A percentile compares a stretch with the other conserved stretches of the same genome.
These are phyloP conservation scores for Lypha dubia DNA, from an alignment of 2,888 invertebrate species.

Conservation along the genomic window DNA sequence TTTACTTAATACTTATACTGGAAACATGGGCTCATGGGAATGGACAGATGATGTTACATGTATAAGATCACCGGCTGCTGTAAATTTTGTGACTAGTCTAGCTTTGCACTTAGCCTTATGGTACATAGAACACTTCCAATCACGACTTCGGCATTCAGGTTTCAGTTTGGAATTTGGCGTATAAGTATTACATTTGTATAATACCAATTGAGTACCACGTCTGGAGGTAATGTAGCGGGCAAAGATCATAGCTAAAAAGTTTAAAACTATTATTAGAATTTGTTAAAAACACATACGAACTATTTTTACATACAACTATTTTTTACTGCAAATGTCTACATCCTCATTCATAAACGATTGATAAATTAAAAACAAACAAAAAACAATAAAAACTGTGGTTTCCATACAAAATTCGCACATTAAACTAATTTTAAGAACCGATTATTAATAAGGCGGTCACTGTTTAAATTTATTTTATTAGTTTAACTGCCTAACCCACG, in stretches of 20 bases:
- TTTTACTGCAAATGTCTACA: not conserved
- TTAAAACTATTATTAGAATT: constrained; percentile 16
- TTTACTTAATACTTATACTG: not conserved
- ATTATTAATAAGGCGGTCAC: too few species aligned
- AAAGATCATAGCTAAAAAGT: constrained; percentile 19
- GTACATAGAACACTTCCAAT: constrained; percentile 83
- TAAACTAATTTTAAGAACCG: too few species aligned
- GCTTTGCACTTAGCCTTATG: constrained; percentile 82
- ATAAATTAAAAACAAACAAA: too few species aligned
- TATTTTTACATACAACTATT: constrained; percentile 13
- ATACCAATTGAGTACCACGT: constrained; percentile 80
- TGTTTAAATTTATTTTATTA: not conserved
- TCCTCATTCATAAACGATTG: too few species aligned
- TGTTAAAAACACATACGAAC: not conserved
- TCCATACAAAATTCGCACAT: too few species aligned
- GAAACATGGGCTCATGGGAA: constrained; percentile 79
- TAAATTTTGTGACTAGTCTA: constrained; percentile 78
- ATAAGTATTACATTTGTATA: constrained; percentile 80
- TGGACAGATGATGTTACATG: constrained; percentile 78
- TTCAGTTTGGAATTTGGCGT: constrained; percentile 82
- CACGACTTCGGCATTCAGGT: constrained; percentile 79
- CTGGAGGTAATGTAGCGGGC: constrained; percentile 75
- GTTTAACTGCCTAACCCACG: too few species aligned
- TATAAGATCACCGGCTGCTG: constrained; percentile 76
- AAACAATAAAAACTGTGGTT: too few species aligned